phyloP scores from a whole-genome alignment of 2,797 vertebrate species.

The Columba guinea region DNA sequence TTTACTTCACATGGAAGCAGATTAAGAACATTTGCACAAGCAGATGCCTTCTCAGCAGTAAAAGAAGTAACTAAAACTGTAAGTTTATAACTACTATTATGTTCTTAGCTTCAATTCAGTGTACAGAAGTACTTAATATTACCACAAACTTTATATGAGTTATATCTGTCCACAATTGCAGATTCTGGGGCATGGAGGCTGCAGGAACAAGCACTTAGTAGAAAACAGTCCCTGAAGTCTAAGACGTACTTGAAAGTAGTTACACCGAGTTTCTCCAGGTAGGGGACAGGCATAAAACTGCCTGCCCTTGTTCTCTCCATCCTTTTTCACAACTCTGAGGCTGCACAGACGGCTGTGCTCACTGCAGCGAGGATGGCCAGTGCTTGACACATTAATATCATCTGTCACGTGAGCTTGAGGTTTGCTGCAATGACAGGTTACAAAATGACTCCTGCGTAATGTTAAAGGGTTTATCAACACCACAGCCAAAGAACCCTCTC shows the following conservation, averaged over 20 bases:
- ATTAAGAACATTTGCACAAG: not conserved
- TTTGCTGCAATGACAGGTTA: constrained; percentile 74
- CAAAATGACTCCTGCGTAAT: constrained; percentile 49
- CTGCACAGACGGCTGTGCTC: constrained; percentile 79
- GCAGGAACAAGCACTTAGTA: not conserved
- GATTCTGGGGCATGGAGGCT: not conserved
- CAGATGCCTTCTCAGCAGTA: not conserved
- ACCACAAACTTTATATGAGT: not conserved
- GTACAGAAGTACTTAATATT: not conserved
- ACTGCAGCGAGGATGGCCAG: constrained; percentile 77
- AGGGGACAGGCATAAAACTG: constrained; percentile 89
- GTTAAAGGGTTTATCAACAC: not conserved
- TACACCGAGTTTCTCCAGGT: constrained; percentile 81
- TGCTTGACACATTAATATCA: not conserved
- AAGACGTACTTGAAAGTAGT: constrained; percentile 88
- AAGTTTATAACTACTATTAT: not conserved
- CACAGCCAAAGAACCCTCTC: not conserved
- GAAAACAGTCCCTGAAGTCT: not conserved
- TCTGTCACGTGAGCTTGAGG: constrained; percentile 41
- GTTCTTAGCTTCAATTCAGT: not conserved
- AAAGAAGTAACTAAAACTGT: not conserved
- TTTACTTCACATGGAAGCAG: not conserved
- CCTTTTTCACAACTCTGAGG: constrained; percentile 88
- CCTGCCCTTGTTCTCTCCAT: constrained; percentile 90
- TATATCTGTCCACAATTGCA: not conserved